Evolutionary conservation across 2,113 vertebrate genomes (phyloP).

Genomic region (Pongo pygmaeus): DNA sequence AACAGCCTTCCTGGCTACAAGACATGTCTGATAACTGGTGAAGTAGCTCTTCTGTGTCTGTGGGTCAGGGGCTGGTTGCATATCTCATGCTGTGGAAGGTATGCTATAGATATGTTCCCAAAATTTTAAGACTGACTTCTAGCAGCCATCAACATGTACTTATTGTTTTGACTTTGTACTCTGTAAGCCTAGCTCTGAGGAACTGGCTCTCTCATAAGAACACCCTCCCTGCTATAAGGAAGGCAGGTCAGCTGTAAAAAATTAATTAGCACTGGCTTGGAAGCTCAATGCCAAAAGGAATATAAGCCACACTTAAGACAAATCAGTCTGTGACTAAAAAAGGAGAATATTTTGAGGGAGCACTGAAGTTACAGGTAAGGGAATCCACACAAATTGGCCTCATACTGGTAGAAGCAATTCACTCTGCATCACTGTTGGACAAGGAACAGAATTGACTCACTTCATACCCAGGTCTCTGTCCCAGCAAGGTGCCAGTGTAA

Average conservation of each 20-base stretch:
- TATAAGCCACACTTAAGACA: not conserved
- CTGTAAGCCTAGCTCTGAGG: not conserved
- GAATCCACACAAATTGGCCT: not conserved
- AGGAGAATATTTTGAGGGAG: not conserved
- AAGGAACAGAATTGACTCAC: not conserved
- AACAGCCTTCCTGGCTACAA: not conserved
- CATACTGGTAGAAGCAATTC: not conserved
- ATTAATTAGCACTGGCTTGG: not conserved
- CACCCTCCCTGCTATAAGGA: not conserved
- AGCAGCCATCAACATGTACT: not conserved
- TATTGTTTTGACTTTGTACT: conserved; percentile 7
- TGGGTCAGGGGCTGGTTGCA: not conserved
- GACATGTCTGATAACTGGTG: not conserved
- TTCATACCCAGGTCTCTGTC: not conserved
- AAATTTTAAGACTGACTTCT: not conserved
- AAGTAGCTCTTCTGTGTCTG: not conserved
- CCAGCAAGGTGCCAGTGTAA: not conserved
- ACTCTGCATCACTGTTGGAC: not conserved
- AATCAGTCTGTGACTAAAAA: not conserved
- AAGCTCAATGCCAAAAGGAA: not conserved
- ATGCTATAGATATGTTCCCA: not conserved
- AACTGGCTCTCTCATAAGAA: not conserved
- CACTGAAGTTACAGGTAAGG: not conserved
- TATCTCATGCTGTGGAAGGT: not conserved
- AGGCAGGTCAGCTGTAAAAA: conserved; percentile 28